Conservation (phyloP, 1,140 invertebrate species). For the Drosophila ananassae region DNA sequence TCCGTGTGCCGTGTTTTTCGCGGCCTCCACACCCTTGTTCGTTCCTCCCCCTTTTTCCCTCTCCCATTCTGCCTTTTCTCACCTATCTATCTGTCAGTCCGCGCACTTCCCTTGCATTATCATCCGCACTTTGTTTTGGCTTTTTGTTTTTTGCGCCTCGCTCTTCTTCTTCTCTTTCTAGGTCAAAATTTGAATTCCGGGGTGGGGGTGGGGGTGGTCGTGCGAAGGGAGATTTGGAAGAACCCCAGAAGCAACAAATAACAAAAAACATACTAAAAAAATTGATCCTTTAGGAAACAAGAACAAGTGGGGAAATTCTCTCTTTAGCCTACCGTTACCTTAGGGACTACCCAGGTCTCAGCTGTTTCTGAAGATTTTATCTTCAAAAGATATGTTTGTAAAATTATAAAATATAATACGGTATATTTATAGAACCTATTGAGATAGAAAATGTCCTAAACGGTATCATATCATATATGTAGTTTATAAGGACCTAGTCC, state of each 20-base stretch:
- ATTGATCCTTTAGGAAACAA: background rate
- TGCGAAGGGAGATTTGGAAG: background rate
- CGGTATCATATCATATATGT: too few relatives aligned
- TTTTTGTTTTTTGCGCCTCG: constrained; percentile 1
- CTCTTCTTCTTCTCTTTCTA: constrained; percentile 22
- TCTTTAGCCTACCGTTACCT: too few relatives aligned
- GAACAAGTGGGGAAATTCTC: too few relatives aligned
- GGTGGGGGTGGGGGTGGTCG: background rate
- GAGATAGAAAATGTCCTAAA: too few relatives aligned
- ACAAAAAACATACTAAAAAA: background rate
- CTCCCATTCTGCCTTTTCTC: background rate
- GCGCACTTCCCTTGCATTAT: constrained; percentile 9
- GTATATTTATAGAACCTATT: too few relatives aligned
- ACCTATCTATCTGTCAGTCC: background rate
- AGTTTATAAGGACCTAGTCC: too few relatives aligned
- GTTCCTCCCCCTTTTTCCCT: background rate
- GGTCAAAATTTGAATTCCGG: constrained; percentile 67
- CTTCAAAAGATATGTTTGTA: too few relatives aligned
- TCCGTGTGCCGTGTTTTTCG: background rate
- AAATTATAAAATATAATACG: too few relatives aligned
- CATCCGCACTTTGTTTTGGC: constrained; percentile 23
- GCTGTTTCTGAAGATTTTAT: too few relatives aligned
- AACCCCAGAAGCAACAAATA: background rate
- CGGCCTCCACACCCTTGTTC: background rate
- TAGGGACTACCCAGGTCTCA: too few relatives aligned